A percentile compares a stretch with the other conserved stretches of the same genome.
phyloP scores from a whole-genome alignment of 2,797 vertebrate genomes.

The Ceryle rudis region DNA sequence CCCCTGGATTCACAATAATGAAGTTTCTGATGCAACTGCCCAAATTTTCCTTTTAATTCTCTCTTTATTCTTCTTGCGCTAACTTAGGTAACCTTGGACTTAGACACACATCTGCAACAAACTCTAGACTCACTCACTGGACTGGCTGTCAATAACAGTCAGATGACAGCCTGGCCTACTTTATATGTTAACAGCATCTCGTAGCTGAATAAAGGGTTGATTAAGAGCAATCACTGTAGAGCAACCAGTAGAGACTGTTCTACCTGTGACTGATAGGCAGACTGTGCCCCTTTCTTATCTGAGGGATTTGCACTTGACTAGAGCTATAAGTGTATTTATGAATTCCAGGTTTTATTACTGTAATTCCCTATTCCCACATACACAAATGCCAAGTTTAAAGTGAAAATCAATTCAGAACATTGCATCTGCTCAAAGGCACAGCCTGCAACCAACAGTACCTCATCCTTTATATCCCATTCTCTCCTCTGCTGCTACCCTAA shows the following conservation, averaged over 20 bases:
- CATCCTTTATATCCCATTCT: background rate
- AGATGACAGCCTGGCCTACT: slow-evolving; percentile 6
- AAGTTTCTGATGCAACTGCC: background rate
- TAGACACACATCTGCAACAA: background rate
- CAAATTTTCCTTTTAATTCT: background rate
- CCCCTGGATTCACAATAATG: background rate
- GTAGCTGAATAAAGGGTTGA: slow-evolving; percentile 31
- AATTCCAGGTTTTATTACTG: slow-evolving; percentile 1
- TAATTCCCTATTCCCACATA: background rate
- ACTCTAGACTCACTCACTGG: background rate
- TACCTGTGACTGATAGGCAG: slow-evolving; percentile 6
- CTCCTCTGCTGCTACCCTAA: background rate
- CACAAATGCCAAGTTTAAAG: background rate
- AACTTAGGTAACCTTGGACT: background rate
- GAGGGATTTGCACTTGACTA: slow-evolving; percentile 6
- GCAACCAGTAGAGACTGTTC: background rate
- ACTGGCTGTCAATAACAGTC: background rate
- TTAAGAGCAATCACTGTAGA: slow-evolving; percentile 11
- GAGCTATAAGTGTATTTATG: background rate
- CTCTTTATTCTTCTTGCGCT: background rate
- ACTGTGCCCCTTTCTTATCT: background rate
- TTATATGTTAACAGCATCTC: slow-evolving; percentile 9
- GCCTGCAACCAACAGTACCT: background rate
- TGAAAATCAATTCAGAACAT: background rate
- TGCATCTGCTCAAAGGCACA: background rate